Percentiles rank a stretch among this genome's conserved stretches.
These are phyloP conservation scores for Neolamprologus tretocephalus DNA, from an alignment of 2,113 vertebrate species.

Conservation along the genomic window DNA sequence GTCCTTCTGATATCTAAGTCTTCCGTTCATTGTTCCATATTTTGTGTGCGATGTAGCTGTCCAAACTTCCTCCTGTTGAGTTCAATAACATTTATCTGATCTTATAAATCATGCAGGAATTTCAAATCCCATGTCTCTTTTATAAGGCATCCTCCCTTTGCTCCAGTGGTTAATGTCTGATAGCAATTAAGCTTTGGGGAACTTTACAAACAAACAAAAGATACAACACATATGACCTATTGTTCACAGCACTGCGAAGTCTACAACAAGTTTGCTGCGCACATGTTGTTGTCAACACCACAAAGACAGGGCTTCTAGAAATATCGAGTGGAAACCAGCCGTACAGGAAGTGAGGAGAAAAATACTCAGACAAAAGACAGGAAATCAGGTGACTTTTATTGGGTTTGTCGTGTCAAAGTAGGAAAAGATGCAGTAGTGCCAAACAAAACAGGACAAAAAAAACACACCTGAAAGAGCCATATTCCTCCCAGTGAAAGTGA, in stretches of 20 bases:
- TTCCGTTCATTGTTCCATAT: background rate
- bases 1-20: background rate
- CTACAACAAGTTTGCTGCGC: slow-evolving; percentile 23
- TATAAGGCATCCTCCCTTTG: background rate
- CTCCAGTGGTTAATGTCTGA: slow-evolving; percentile 13
- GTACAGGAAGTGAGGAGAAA: slow-evolving; percentile 44
- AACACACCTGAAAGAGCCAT: slow-evolving; percentile 42
- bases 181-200: slow-evolving; percentile 13
- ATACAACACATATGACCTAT: slow-evolving; percentile 23
- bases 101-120: slow-evolving; percentile 26
- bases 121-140: background rate
- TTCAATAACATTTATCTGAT: slow-evolving; percentile 23
- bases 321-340: slow-evolving; percentile 28
- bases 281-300: slow-evolving; percentile 53
- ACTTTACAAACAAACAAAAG: slow-evolving; percentile 25
- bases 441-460: background rate
- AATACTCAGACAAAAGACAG: slow-evolving; percentile 16
- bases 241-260: slow-evolving; percentile 7
- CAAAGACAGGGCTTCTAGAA: slow-evolving; percentile 6
- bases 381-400: slow-evolving; percentile 52
- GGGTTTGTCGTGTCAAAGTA: background rate
- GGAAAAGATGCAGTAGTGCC: background rate
- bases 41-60: background rate
- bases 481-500: slow-evolving; percentile 9
- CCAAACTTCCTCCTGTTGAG: background rate